phyloP scores from a whole-genome alignment of 2,888 invertebrate species.

The Blastobasis lacticolella region DNA sequence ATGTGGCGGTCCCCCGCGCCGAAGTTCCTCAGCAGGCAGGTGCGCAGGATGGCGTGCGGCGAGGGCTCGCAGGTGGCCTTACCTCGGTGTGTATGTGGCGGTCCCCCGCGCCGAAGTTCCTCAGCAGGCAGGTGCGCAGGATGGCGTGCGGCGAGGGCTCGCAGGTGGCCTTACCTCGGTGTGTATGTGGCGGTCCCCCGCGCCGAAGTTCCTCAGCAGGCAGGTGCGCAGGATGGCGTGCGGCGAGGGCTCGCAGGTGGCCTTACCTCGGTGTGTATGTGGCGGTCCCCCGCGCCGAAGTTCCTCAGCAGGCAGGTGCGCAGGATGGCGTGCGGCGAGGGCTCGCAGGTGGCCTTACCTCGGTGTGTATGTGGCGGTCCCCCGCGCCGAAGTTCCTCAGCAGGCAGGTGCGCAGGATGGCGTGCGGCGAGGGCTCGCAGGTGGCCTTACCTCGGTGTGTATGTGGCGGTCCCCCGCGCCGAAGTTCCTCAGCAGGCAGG shows the following conservation, averaged over 20 bases:
- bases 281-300: slow-evolving; percentile 91
- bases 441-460: too few relatives aligned
- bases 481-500: slow-evolving; percentile 93
- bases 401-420: slow-evolving; percentile 92
- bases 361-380: slow-evolving; percentile 90
- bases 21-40: slow-evolving; percentile 93
- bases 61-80: slow-evolving; percentile 96
- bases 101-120: slow-evolving; percentile 94
- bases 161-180: too few relatives aligned
- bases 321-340: slow-evolving; percentile 94
- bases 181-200: slow-evolving; percentile 91
- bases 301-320: slow-evolving; percentile 94
- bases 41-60: slow-evolving; percentile 93
- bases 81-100: slow-evolving; percentile 90
- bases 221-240: slow-evolving; percentile 95
- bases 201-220: slow-evolving; percentile 92
- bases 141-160: slow-evolving; percentile 97
- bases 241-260: slow-evolving; percentile 95
- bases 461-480: slow-evolving; percentile 93
- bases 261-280: too few relatives aligned
- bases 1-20: slow-evolving; percentile 93
- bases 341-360: slow-evolving; percentile 97
- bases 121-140: slow-evolving; percentile 90
- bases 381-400: slow-evolving; percentile 94
- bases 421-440: slow-evolving; percentile 96